Base-by-base conservation (phyloP, 2,888 invertebrate genomes). In the Melieria picta region DNA sequence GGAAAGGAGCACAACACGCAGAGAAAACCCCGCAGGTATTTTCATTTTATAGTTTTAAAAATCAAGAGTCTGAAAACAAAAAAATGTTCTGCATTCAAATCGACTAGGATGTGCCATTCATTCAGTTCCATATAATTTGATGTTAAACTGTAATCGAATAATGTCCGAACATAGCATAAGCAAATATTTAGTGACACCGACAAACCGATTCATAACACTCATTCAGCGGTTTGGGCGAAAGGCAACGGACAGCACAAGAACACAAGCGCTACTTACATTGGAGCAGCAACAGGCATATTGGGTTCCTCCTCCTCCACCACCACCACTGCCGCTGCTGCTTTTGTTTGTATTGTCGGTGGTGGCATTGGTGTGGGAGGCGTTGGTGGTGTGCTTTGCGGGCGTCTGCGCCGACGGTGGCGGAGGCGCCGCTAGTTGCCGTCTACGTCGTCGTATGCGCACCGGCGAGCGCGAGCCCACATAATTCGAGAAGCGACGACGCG, bases 401-500 rank as follows among this genome's bases (percentile, higher is more conserved):
- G 77, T 0, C 69, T 75, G 4, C 73, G 74, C 7, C 61, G 74
- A 7, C 69, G 77, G 76, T 42, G 79, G 77, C 68, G 80, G 83
- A 75, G 83, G 85, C 77, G 82, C 83, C 42, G 78, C 72, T 48
- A 82, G 63, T 43, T 82, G 81, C 57, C 84, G 81, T 65, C 80
- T 66, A 73, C 89, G 88, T 71, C 91, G 87, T 76, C 89, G 88
- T 82, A 90, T 90, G 72, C 91, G 89, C 74, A 91, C 90, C 85
- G 91, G 91, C 78, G 89, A 89, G 61, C 92, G 92, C 74, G 90
- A 88, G 82, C 91, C 91, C 85, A 92, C 90, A 84, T 92, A 92
- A 84, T 91, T 91, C 75, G 92, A 92, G 85, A 93, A 92, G 65
- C 92, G 89, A 65, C 93, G 89, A 72, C 91, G 87, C 74, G 92